These are phyloP conservation scores for Pseudomugil gertrudae DNA, from an alignment of 2,797 vertebrate genomes.

Conservation along the genomic window DNA sequence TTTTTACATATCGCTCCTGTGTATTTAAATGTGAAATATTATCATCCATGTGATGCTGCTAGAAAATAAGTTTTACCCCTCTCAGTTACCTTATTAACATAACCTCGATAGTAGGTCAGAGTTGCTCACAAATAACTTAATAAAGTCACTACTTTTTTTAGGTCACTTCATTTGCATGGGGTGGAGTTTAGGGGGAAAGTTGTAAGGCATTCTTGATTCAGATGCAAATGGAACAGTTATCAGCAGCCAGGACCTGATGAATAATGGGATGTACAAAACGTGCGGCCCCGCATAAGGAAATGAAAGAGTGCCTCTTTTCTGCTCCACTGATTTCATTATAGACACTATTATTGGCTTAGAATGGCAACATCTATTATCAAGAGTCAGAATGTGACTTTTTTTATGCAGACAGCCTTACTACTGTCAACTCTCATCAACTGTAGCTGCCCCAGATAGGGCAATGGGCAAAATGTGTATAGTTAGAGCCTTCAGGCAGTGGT, in stretches of 20 bases:
- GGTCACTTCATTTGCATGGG: slow-evolving; percentile 81
- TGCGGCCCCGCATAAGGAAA: slow-evolving; percentile 79
- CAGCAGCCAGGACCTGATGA: slow-evolving; percentile 77
- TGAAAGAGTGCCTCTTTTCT: slow-evolving; percentile 86
- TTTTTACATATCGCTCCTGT: slow-evolving; percentile 11
- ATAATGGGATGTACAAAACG: slow-evolving; percentile 82
- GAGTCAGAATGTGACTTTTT: slow-evolving; percentile 70
- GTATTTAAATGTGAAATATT: slow-evolving; percentile 18
- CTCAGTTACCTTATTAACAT: slow-evolving; percentile 26
- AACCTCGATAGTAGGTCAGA: slow-evolving; percentile 49
- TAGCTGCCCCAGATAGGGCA: slow-evolving; percentile 70
- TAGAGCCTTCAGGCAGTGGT: slow-evolving; percentile 60
- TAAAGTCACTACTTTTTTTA: slow-evolving; percentile 75
- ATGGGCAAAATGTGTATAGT: slow-evolving; percentile 53
- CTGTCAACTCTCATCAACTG: slow-evolving; percentile 80
- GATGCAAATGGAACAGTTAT: slow-evolving; percentile 84
- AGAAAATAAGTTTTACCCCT: slow-evolving; percentile 12
- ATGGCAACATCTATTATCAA: slow-evolving; percentile 85
- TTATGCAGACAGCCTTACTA: slow-evolving; percentile 73
- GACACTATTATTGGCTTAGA: slow-evolving; percentile 86
- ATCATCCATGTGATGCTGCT: slow-evolving; percentile 4
- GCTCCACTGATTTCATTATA: slow-evolving; percentile 86
- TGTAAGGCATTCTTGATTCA: slow-evolving; percentile 83
- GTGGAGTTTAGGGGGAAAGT: slow-evolving; percentile 58
- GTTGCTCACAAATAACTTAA: slow-evolving; percentile 62